Conservation (phyloP, 2,888 invertebrate genomes). For the Meteorus cinctellus region DNA sequence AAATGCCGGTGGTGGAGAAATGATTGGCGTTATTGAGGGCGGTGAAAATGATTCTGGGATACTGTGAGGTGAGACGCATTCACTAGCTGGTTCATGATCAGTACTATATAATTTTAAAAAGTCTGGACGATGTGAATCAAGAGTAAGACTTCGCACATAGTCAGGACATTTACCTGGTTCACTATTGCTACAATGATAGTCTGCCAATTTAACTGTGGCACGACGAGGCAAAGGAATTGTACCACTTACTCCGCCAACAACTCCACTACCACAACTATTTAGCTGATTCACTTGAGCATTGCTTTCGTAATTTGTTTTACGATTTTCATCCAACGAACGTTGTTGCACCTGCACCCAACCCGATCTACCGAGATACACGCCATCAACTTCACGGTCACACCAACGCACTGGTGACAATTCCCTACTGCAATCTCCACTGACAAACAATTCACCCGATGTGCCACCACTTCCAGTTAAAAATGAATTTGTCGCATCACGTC, state of each 20-base stretch:
- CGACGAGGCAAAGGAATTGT: slow-evolving; percentile 72
- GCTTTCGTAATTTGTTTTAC: slow-evolving; percentile 69
- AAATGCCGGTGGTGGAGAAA: slow-evolving; percentile 82
- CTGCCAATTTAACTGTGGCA: slow-evolving; percentile 74
- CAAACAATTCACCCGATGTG: slow-evolving; percentile 73
- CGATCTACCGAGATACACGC: slow-evolving; percentile 76
- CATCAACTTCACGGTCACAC: slow-evolving; percentile 78
- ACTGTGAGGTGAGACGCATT: slow-evolving; percentile 70
- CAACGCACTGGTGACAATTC: slow-evolving; percentile 78
- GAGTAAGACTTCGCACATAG: slow-evolving; percentile 55
- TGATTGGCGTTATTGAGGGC: slow-evolving; percentile 81
- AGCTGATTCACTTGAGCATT: slow-evolving; percentile 30
- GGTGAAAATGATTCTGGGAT: slow-evolving; percentile 75
- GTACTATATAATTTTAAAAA: slow-evolving; percentile 66
- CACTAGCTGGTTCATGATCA: slow-evolving; percentile 66
- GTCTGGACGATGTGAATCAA: slow-evolving; percentile 67
- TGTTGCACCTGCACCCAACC: slow-evolving; percentile 78
- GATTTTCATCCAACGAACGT: slow-evolving; percentile 75
- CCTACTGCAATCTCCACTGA: slow-evolving; percentile 72
- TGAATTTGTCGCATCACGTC: slow-evolving; percentile 64
- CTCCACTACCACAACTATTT: slow-evolving; percentile 41
- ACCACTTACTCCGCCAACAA: slow-evolving; percentile 58
- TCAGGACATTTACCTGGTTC: slow-evolving; percentile 68
- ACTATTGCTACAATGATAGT: slow-evolving; percentile 74
- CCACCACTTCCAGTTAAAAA: slow-evolving; percentile 71